Percentiles rank a stretch among this genome's conserved stretches.
Conservation (phyloP, 2,888 invertebrate species). For the Polymixis lichenea region DNA sequence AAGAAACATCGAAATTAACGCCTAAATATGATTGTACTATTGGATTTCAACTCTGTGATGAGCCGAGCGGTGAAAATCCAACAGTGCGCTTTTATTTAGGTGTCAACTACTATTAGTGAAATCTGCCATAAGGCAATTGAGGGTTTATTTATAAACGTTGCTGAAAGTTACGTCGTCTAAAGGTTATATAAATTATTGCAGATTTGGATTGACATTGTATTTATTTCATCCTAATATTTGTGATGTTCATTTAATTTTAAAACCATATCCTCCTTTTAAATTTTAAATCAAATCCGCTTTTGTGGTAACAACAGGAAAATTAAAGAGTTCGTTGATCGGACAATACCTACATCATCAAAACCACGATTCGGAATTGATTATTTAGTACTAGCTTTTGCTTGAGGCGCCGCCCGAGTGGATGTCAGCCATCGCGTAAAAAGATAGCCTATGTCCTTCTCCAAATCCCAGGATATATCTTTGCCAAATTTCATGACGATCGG, state of each 20-base stretch:
- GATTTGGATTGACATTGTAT: not conserved
- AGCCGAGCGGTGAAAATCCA: too few relatives aligned
- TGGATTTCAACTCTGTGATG: too few relatives aligned
- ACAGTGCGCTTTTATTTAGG: not conserved
- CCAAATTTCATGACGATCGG: too few relatives aligned
- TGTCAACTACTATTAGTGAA: not conserved
- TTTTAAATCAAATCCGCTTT: not conserved
- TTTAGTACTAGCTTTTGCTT: not conserved
- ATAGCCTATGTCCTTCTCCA: too few relatives aligned
- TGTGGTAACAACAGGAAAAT: slow-evolving; percentile 19
- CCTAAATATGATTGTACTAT: too few relatives aligned
- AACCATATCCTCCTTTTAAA: too few relatives aligned
- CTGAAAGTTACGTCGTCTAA: not conserved
- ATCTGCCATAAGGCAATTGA: not conserved
- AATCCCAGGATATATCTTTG: too few relatives aligned
- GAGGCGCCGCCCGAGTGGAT: too few relatives aligned
- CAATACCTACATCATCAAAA: slow-evolving; percentile 10
- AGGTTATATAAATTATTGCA: not conserved
- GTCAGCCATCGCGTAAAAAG: too few relatives aligned
- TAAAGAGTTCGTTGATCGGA: slow-evolving; percentile 1
- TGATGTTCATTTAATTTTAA: slow-evolving; percentile 1
- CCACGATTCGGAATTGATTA: slow-evolving; percentile 8
- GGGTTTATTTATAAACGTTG: not conserved
- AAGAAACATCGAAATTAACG: not conserved
- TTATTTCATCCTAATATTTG: not conserved